A percentile compares a stretch with the other conserved stretches of the same genome.
These are phyloP conservation scores for Lemur catta DNA, from an alignment of 2,797 vertebrate species.

Conservation along the genomic window DNA sequence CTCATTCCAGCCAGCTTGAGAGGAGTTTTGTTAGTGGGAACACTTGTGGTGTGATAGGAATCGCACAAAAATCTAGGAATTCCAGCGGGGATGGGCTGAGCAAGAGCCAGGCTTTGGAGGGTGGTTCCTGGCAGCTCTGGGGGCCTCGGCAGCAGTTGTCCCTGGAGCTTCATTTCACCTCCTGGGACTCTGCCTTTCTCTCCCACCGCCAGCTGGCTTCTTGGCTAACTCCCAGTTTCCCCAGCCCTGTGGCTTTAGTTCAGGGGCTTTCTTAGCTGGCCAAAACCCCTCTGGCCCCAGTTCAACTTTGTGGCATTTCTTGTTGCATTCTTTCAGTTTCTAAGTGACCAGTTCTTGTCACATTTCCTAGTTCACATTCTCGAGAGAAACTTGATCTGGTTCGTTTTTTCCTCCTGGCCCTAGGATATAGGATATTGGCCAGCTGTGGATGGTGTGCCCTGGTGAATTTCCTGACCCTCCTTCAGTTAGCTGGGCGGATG, in stretches of 20 bases:
- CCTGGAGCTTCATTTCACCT: not conserved
- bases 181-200: not conserved
- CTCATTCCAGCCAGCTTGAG: not conserved
- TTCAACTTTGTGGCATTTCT: not conserved
- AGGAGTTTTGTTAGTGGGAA: not conserved
- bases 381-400: not conserved
- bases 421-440: not conserved
- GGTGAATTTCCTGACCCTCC: not conserved
- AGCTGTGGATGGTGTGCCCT: not conserved
- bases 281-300: not conserved
- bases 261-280: not conserved
- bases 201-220: not conserved
- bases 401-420: not conserved
- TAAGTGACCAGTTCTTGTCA: not conserved
- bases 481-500: not conserved
- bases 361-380: not conserved
- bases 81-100: not conserved
- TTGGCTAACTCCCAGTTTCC: fast-evolving
- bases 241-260: not conserved
- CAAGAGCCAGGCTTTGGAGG: not conserved
- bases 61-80: not conserved
- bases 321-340: conserved; percentile 4
- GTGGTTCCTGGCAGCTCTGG: not conserved
- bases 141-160: not conserved
- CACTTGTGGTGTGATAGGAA: not conserved